Base-by-base conservation (phyloP, 2,797 vertebrate species). In the Dendrocincla fuliginosa region DNA sequence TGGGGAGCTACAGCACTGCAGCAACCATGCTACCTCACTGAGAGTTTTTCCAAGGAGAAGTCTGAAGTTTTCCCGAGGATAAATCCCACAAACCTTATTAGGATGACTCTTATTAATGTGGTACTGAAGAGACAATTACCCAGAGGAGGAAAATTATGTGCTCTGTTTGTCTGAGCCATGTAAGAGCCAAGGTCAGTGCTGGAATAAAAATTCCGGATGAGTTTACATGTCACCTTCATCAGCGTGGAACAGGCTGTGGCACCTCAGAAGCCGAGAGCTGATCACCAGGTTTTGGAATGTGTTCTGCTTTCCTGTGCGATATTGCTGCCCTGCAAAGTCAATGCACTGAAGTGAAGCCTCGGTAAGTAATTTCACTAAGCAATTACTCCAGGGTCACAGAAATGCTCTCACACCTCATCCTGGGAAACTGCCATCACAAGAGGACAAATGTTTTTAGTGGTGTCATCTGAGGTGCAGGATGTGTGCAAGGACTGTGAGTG, bases 1-100 rank as follows among this genome's bases (percentile, higher is more conserved):
- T 8, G 32, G 20, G 37, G 20, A 71, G 6, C 39, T 28, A 10
- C 12, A 24, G 3, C 11, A 10, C 32, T 1, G 0, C 1, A 0
- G 30, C 47, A 78, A 27, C 23, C 23, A 16, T 28, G 32, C 33
- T 46, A 6, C 22, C 33, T 35, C 42, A 6, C 37, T 8, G 24
- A 59, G 55, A 42, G 18, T 24, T 80, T 90, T 90, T 19, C 17
- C 19, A 59, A 53, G 50, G 17, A 71, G 25, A 84, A n/a, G 24
- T 44, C 20, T 37, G 39, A 83, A 39, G 60, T 77, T 24, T 76
- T 83, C 44, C 57, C 17, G 13, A 53, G 47, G 25, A 35, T 78
- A n/a, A 77, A 50, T 44, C 25, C 12, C 65, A 52, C 25, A 68
- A 25, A n/a, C 28, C 12, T 53, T 41, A 37, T 13, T 52, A 64